Evolutionary conservation across 2,888 invertebrate genomes (phyloP), one percentile per base, ranked within the genome.

Genomic region (Drosophila paramelanica): DNA sequence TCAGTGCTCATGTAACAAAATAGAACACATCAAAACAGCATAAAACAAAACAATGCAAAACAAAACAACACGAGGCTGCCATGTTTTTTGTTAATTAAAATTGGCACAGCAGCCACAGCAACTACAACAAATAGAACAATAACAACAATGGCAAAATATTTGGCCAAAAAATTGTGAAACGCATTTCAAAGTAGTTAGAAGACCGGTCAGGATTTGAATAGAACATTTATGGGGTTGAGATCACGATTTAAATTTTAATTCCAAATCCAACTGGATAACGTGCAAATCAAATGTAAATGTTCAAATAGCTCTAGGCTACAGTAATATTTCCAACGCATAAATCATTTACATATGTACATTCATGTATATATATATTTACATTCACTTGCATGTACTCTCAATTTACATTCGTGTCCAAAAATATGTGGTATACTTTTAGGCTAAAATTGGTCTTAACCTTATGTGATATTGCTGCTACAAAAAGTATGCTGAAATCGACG

Each of bases 61-160:
- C 57, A 52, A 62, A 39, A 65, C 46, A 70, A 75, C 81, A 87
- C 52, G 81, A 73, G 58, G 43, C 64, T 52, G 60, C 67, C 75
- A 79, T 81, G 81, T 81, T 87, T 74, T 81, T 84, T 81, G 88
- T 81, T 84, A 81, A 81, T 81, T 81, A 87, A 81, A 87, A 87
- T 75, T 84, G 84, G 77, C 83, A 79, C 74, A 69, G 65, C 74
- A 56, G 64, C 67, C 38, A 55, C 13, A 10, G 38, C 53, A 53
- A 49, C 43, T 56, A 46, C 43, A 59, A 17, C 31, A 56, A 39
- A 20, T 38, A 38, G 55, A 72, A 49, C 56, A 56, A 20, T 41
- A 60, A 27, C 17, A 52, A 52, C 38, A 11, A 41, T 36, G 56
- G 20, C 41, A 27, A n/a, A 46, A 47, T 36, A 49, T 52, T 67